Base-by-base conservation (phyloP, 2,113 vertebrate species). In the Ochotona curzoniae region DNA sequence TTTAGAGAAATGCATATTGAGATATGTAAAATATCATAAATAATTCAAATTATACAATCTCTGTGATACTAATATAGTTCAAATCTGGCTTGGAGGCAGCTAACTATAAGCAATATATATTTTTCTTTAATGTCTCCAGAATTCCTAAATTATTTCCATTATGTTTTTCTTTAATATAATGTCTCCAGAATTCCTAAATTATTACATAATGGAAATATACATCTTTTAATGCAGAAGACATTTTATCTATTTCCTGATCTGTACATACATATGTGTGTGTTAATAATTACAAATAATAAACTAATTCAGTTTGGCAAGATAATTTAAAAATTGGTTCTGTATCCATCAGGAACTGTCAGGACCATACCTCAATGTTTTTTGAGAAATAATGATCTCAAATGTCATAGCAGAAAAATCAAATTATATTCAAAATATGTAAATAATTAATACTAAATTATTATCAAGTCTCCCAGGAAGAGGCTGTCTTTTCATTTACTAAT, bases 11-110 rank as follows among this genome's bases (percentile, higher is more conserved):
- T n/a, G 44, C 60, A 44, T 95, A 95, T 87, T 91, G 83, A 73
- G 89, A 94, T 97, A 96, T 88, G 57, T 96, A 96, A 97, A 97
- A 96, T 97, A 85, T 97, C 96, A 97, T 60, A 93, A 97, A 97
- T 97, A 98, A 98, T 97, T 97, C 97, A 96, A 97, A 92, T 89
- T 79, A 8, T 95, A 82, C 91, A 88, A 96, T 92, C 90, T 94
- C 87, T 95, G 90, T 95, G 95, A 96, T 81, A 96, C 67, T 94
- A 61, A 92, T 90, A 74, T 70, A 82, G 78, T 95, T 96, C 95
- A 96, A 95, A 83, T 61, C 71, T 94, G 83, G 9, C 93, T 95
- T 96, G 91, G 97, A 97, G 89, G 60, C 44, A 95, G 57, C n/a
- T 87, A 67, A 85, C 89, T 95, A 94, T 85, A 96, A 94, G 96